Evolutionary conservation across 2,797 vertebrate species (phyloP).

Genomic region (Brachymystax lenok): DNA sequence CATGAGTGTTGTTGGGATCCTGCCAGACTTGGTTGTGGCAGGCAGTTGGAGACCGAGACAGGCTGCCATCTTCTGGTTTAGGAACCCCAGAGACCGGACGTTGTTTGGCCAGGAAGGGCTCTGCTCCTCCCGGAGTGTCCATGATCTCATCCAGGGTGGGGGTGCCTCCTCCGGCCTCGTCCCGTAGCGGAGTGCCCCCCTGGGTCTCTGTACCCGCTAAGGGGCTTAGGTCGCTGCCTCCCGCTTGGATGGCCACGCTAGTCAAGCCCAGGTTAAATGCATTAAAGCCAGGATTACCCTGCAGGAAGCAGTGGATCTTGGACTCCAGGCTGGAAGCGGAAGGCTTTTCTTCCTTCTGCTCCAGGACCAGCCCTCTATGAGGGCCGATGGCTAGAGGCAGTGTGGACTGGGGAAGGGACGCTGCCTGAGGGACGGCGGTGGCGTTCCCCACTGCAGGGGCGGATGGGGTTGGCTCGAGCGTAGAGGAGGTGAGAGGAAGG

Average conservation of each 20-base stretch:
- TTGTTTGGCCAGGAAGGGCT: constrained; percentile 52
- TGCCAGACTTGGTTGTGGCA: constrained; percentile 65
- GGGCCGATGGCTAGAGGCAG: constrained; percentile 52
- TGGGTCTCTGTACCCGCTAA: constrained; percentile 80
- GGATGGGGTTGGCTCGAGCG: constrained; percentile 37
- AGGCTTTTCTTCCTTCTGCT: constrained; percentile 48
- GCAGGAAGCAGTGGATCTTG: constrained; percentile 94
- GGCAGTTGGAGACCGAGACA: constrained; percentile 66
- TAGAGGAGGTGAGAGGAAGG: constrained; percentile 35
- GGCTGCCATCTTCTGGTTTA: constrained; percentile 33
- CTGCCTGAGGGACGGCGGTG: constrained; percentile 58
- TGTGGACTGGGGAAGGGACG: constrained; percentile 14
- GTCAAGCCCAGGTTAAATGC: constrained; percentile 85
- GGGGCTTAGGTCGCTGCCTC: constrained; percentile 61
- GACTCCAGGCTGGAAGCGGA: constrained; percentile 79
- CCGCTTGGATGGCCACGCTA: constrained; percentile 45
- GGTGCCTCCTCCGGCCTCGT: constrained; percentile 92
- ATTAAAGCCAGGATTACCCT: constrained; percentile 87
- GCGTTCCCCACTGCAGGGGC: constrained; percentile 58
- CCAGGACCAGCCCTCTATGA: constrained; percentile 53
- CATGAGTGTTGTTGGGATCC: constrained; percentile 28
- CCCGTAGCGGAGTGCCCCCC: constrained; percentile 91
- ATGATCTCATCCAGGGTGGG: constrained; percentile 97
- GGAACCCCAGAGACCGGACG: constrained; percentile 21
- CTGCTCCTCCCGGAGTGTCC: constrained; percentile 79